A percentile compares a stretch with the other conserved stretches of the same genome.
phyloP scores from a whole-genome alignment of 2,888 invertebrate species.

The Busseola fusca region DNA sequence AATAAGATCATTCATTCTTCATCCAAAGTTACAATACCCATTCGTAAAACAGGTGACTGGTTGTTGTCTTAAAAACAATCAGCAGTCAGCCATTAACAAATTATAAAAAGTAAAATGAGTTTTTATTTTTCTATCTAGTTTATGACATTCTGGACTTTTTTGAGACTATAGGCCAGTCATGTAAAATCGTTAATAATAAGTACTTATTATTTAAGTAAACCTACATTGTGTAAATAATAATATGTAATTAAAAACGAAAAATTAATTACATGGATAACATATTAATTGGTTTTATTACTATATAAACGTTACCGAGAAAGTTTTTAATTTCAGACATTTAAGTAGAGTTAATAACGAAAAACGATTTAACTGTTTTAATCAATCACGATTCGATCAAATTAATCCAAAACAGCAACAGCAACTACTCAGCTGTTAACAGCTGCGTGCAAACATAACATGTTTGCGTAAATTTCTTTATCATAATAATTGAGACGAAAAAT shows the following conservation, averaged over 20 bases:
- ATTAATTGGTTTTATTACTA: neutral
- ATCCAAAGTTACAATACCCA: slow-evolving; percentile 3
- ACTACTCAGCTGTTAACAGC: neutral
- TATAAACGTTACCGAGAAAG: neutral
- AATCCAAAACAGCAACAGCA: neutral
- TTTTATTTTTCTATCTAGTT: slow-evolving; percentile 2
- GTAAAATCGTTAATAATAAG: too few species aligned
- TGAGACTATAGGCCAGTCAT: neutral
- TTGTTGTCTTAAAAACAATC: neutral
- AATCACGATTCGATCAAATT: neutral
- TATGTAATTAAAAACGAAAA: neutral
- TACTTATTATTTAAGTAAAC: neutral
- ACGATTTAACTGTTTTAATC: slow-evolving; percentile 1
- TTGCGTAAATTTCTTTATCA: neutral
- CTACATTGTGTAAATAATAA: neutral
- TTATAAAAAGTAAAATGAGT: neutral
- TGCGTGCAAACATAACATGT: neutral
- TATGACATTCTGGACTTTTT: neutral
- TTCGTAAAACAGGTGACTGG: neutral
- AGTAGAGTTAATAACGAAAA: neutral
- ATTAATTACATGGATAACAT: too few species aligned
- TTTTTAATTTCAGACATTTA: slow-evolving; percentile 8
- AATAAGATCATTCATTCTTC: neutral
- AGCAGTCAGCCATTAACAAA: neutral
- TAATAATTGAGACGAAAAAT: neutral